These are phyloP conservation scores for Toxotes jaculatrix DNA, from an alignment of 2,113 vertebrate species.

Conservation along the genomic window DNA sequence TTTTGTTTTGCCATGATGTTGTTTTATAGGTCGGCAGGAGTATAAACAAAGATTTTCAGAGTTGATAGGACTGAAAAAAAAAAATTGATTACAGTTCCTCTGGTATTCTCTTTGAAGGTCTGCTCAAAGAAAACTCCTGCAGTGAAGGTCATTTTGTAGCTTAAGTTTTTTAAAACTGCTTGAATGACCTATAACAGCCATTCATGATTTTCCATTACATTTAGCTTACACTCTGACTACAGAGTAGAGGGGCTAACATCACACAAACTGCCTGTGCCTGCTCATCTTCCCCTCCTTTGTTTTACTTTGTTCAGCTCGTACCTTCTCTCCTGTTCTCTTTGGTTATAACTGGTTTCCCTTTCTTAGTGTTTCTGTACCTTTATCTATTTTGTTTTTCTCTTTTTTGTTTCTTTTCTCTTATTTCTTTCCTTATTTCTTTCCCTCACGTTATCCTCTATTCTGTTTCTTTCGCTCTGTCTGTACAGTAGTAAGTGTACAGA, in stretches of 20 bases:
- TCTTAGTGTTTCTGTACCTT: not conserved
- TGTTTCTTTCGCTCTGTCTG: not conserved
- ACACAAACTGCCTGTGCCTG: not conserved
- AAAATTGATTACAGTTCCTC: slow-evolving; percentile 34
- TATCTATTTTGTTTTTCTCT: not conserved
- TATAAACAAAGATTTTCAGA: slow-evolving; percentile 34
- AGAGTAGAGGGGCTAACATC: not conserved
- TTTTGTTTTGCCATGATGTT: not conserved
- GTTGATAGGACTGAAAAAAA: slow-evolving; percentile 3
- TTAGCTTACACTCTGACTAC: slow-evolving; percentile 5
- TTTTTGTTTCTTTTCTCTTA: not conserved
- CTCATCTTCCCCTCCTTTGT: not conserved
- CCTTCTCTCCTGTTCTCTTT: not conserved
- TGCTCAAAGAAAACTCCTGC: slow-evolving; percentile 1
- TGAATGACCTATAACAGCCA: slow-evolving; percentile 20
- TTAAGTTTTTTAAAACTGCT: slow-evolving; percentile 41
- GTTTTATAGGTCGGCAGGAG: not conserved
- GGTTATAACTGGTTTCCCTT: not conserved
- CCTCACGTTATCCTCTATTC: not conserved
- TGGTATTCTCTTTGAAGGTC: slow-evolving; percentile 1
- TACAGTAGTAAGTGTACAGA: too few relatives aligned
- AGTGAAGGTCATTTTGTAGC: slow-evolving; percentile 38
- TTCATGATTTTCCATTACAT: slow-evolving; percentile 26
- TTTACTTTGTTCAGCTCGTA: not conserved
- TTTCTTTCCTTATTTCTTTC: not conserved